phyloP scores from a whole-genome alignment of 2,797 vertebrate genomes.

The Pampus argenteus region DNA sequence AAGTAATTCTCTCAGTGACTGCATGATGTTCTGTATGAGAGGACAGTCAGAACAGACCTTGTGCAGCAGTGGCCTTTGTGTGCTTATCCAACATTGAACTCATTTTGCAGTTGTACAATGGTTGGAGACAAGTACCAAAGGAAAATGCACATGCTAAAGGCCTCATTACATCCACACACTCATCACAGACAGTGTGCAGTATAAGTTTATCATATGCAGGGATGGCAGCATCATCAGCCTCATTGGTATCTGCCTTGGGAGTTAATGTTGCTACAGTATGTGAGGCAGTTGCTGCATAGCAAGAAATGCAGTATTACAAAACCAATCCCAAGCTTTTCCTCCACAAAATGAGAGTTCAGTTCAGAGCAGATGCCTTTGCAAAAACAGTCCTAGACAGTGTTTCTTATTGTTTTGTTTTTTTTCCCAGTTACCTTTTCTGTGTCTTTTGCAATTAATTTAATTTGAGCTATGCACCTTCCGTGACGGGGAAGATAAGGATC shows the following conservation, averaged over 20 bases:
- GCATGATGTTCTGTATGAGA: neutral
- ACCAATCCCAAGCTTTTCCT: too few species aligned
- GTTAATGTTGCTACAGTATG: neutral
- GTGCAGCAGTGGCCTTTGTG: neutral
- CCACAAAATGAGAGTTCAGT: too few species aligned
- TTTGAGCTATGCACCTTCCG: too few species aligned
- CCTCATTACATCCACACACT: constrained; percentile 20
- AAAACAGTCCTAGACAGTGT: too few species aligned
- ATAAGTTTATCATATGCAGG: neutral
- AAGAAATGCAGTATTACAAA: neutral
- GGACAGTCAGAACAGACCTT: neutral
- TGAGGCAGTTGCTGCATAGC: neutral
- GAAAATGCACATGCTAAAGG: constrained; percentile 8
- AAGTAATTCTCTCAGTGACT: neutral
- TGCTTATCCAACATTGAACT: constrained; percentile 15
- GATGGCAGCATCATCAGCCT: neutral
- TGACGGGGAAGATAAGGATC: too few species aligned
- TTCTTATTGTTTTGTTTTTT: too few species aligned
- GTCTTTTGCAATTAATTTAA: too few species aligned
- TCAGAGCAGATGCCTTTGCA: too few species aligned
- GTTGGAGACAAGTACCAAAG: constrained; percentile 13
- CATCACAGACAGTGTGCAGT: neutral
- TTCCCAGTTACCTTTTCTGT: too few species aligned
- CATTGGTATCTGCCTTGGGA: too few species aligned
- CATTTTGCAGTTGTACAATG: neutral